A percentile compares a stretch with the other conserved stretches of the same genome.
Evolutionary conservation across 2,888 invertebrate genomes (phyloP).

Genomic region (Mellilla xanthometata): DNA sequence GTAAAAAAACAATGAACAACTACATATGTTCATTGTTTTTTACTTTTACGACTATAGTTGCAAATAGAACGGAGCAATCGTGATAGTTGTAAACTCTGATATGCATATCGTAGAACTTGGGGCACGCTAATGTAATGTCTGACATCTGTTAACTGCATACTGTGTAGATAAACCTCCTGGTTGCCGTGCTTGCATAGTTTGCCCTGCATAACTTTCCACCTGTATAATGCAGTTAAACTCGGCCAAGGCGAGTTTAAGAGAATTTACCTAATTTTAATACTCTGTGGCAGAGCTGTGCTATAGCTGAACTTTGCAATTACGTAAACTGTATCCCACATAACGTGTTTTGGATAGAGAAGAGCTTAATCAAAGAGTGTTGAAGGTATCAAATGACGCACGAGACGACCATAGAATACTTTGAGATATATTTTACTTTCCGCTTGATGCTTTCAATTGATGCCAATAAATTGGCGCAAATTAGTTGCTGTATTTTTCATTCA

Average conservation of each 20-base stretch:
- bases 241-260: constrained; percentile 21
- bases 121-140: constrained; percentile 10
- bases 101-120: constrained; percentile 13
- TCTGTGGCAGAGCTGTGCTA: not conserved
- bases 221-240: constrained; percentile 22
- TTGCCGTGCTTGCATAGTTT: constrained; percentile 13
- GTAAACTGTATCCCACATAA: not conserved
- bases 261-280: constrained; percentile 5
- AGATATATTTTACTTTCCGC: constrained; percentile 48
- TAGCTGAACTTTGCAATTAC: not conserved
- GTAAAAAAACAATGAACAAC: too few species aligned
- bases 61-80: constrained; percentile 19
- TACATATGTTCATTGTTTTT: constrained; percentile 21
- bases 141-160: constrained; percentile 10
- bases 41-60: constrained; percentile 16
- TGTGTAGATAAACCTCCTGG: constrained; percentile 13
- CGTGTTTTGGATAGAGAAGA: constrained; percentile 11
- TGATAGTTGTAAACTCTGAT: constrained; percentile 15
- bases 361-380: constrained; percentile 26
- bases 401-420: constrained; percentile 42
- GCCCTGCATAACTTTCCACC: constrained; percentile 21
- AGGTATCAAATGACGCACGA: constrained; percentile 37
- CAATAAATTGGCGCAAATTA: constrained; percentile 41
- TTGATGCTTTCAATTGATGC: constrained; percentile 56
- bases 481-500: constrained; percentile 2